Conservation (phyloP, 64 coral and sea anemone genomes). For the Exaiptasia diaphana region DNA sequence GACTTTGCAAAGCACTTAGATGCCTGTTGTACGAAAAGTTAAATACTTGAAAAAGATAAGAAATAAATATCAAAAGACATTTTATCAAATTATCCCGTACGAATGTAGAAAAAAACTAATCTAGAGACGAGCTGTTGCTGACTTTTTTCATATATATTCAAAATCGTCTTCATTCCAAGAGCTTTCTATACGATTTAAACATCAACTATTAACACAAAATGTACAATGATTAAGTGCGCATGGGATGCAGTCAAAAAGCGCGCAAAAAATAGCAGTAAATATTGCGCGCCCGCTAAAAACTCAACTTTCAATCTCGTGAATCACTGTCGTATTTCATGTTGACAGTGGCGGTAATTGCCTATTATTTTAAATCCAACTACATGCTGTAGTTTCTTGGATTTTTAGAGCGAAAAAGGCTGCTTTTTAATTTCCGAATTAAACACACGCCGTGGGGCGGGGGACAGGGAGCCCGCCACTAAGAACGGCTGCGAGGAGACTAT, state of each 20-base stretch:
- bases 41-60: conserved; percentile 17
- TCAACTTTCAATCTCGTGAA: too few relatives aligned
- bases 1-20: not conserved
- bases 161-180: not conserved
- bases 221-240: not conserved
- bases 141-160: not conserved
- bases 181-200: not conserved
- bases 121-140: not conserved
- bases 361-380: too few relatives aligned
- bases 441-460: too few relatives aligned
- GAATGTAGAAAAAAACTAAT: conserved; percentile 14
- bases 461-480: too few relatives aligned
- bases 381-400: too few relatives aligned
- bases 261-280: too few relatives aligned
- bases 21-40: not conserved
- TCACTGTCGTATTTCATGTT: too few relatives aligned
- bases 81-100: conserved; percentile 24
- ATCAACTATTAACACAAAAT: not conserved
- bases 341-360: too few relatives aligned
- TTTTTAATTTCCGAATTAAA: too few relatives aligned
- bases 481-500: too few relatives aligned
- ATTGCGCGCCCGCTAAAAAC: too few relatives aligned
- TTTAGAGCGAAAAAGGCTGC: too few relatives aligned
- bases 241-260: not conserved
- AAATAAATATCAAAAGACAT: conserved; percentile 40